Conservation (phyloP, 1,140 invertebrate genomes). For the Diorhabda carinulata region DNA sequence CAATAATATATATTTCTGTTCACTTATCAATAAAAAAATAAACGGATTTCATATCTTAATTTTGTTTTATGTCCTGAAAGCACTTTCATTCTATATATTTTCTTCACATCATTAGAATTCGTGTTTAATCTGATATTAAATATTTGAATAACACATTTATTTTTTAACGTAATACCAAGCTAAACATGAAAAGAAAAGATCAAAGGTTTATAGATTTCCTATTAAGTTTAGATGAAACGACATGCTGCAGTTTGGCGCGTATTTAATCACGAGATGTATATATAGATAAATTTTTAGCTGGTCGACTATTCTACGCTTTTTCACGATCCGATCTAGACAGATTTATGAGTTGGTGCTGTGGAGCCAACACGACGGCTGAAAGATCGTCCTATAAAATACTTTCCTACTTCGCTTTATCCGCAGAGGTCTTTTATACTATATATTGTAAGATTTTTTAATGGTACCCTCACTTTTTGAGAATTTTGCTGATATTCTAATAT, state of each 20-base stretch:
- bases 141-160: too few species aligned
- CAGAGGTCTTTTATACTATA: neutral
- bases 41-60: too few species aligned
- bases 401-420: neutral
- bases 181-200: neutral
- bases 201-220: slow-evolving; percentile 2
- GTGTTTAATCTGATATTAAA: too few species aligned
- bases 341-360: slow-evolving; percentile 1
- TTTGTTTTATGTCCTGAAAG: too few species aligned
- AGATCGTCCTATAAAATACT: neutral
- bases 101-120: too few species aligned
- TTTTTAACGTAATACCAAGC: neutral
- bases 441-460: too few species aligned
- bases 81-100: too few species aligned
- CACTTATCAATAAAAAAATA: too few species aligned
- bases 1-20: too few species aligned
- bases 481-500: too few species aligned
- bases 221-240: slow-evolving; percentile 2
- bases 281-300: neutral
- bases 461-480: too few species aligned
- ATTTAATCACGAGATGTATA: slow-evolving; percentile 2
- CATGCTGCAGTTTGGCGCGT: neutral
- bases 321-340: neutral
- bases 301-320: neutral
- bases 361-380: neutral